Percentiles rank a stretch among this genome's conserved stretches.
Evolutionary conservation across 1,140 invertebrate species (phyloP).

Genomic region (Drosophila grimshawi): DNA sequence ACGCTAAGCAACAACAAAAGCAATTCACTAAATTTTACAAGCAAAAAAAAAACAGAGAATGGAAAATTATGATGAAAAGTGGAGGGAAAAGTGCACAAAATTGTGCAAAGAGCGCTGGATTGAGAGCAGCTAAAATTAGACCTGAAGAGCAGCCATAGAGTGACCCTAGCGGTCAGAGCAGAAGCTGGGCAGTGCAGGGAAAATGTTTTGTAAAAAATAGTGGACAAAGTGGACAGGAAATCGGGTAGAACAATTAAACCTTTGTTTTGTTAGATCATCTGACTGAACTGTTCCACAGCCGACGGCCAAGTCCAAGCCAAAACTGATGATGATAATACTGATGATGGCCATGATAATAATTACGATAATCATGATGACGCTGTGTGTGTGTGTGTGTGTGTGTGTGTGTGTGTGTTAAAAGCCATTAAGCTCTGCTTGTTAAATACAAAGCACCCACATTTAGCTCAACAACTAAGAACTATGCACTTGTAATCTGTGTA

Average conservation of each 20-base stretch:
- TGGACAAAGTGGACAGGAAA: constrained; percentile 44
- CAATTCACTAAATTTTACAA: constrained; percentile 6
- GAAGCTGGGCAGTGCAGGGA: too few species aligned
- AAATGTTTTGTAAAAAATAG: background rate
- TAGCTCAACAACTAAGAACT: constrained; percentile 63
- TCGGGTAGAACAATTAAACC: constrained; percentile 68
- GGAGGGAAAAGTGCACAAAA: background rate
- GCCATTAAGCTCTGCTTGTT: constrained; percentile 81
- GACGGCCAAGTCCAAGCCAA: constrained; percentile 25
- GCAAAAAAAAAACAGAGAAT: background rate
- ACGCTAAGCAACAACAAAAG: background rate
- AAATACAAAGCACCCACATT: constrained; percentile 78
- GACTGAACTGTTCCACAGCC: constrained; percentile 1
- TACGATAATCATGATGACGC: constrained; percentile 32
- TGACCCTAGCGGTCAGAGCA: background rate
- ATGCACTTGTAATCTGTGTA: constrained; percentile 63
- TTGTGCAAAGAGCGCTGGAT: constrained; percentile 6
- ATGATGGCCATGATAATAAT: constrained; percentile 48
- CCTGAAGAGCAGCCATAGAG: constrained; percentile 14
- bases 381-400: constrained; percentile 27
- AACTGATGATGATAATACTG: constrained; percentile 33
- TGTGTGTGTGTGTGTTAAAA: constrained; percentile 62
- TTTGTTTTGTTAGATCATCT: constrained; percentile 51
- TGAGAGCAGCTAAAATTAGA: constrained; percentile 44
- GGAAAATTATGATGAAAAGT: constrained; percentile 12